phyloP scores from a whole-genome alignment of 1,140 invertebrate genomes.

The Hylaeus anthracinus region DNA sequence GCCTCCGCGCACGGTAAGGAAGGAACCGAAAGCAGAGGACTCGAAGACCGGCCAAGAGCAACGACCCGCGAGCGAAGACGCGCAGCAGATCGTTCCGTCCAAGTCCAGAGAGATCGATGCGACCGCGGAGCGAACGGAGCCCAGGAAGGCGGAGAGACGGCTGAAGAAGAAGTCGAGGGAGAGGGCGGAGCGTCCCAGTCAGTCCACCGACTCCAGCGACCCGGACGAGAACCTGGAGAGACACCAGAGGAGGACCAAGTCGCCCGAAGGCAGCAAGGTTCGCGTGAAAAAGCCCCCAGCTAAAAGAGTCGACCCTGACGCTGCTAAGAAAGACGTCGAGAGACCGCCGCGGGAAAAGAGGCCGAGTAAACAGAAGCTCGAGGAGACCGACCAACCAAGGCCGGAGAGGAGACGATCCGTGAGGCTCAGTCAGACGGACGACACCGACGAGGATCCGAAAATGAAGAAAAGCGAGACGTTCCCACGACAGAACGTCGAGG shows the following conservation, averaged over 20 bases:
- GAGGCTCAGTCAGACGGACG: constrained; percentile 20
- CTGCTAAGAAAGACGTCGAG: constrained; percentile 31
- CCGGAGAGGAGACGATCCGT: constrained; percentile 13
- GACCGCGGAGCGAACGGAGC: constrained; percentile 13
- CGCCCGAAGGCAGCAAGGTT: constrained; percentile 57
- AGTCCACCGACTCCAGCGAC: constrained; percentile 69
- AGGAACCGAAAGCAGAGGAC: constrained; percentile 23
- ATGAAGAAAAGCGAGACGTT: constrained; percentile 60
- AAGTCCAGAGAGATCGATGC: constrained; percentile 19
- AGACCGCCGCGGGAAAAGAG: constrained; percentile 47
- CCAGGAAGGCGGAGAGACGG: constrained; percentile 39
- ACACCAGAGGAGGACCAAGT: constrained; percentile 59
- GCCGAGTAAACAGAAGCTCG: constrained; percentile 36
- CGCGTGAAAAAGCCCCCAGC: constrained; percentile 37
- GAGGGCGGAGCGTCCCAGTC: constrained; percentile 48
- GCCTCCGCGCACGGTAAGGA: constrained; percentile 25
- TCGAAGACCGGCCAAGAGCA: background rate
- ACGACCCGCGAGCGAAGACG: background rate
- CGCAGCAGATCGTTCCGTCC: background rate
- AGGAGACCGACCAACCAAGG: background rate
- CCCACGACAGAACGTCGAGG: constrained; percentile 1
- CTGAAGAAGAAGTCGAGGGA: constrained; percentile 61
- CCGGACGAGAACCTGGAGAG: constrained; percentile 58
- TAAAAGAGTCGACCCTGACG: constrained; percentile 38
- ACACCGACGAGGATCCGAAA: constrained; percentile 41